Base-by-base conservation (phyloP, 2,888 invertebrate genomes). In the Lasioglossum zephyrum region DNA sequence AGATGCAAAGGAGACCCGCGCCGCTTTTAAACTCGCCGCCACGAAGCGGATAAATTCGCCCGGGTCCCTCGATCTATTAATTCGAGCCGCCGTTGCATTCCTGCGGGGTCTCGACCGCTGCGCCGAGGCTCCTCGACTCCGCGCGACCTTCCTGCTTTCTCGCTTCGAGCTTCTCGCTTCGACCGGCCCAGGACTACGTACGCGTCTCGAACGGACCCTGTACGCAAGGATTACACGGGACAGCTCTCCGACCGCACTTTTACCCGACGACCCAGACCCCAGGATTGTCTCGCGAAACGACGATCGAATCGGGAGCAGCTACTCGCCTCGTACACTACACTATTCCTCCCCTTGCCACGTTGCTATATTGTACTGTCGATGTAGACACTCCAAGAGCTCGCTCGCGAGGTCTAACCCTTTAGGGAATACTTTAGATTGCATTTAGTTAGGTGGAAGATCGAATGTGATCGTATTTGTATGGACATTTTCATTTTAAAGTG, bases 51-150 rank as follows among this genome's bases (percentile, higher is more conserved):
- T 94, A 93, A 94, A 94, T 94, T 94, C 94, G 94, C 93, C 94
- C 93, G 92, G 93, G 93, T 92, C 93, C 92, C 93, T 91, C 93
- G 94, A 94, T 94, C 94, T 94, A 94, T 94, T 94, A 94, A 94
- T 94, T 94, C 94, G 94, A 93, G 92, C 93, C 93, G 93, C 90
- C 91, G 91, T 92, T 91, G 93, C 94, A 94, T 94, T 94, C 94
- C 94, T 92, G 87, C 90, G 91, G 87, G 92, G 92, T 92, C 91
- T 90, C 93, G 93, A 92, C 93, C 90, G 88, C 89, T 80, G 72
- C 26, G 72, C 39, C 70, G 18, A 87, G 85, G 86, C 73, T 53
- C 73, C 72, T 70, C 72, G 85, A 75, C 85, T 84, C 75, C 84
- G 78, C 86, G 86, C 86, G 86, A 86, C 87, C 87, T 86, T 91